phyloP scores from a whole-genome alignment of 2,888 invertebrate species.

The Zygaena filipendulae region DNA sequence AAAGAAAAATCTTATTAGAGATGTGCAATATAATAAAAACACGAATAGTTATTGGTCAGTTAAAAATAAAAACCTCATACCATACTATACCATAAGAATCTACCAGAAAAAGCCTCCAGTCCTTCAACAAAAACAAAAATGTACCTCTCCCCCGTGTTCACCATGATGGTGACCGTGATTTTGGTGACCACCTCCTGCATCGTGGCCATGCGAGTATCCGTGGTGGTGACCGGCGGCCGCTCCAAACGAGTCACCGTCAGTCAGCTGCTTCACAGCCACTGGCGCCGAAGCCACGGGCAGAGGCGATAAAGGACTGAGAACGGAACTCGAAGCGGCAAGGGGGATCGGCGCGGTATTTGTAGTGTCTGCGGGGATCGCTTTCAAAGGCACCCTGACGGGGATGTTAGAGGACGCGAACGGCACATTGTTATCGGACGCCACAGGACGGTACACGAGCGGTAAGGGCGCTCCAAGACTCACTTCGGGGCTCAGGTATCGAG shows the following conservation, averaged over 20 bases:
- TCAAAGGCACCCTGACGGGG: conserved; percentile 13
- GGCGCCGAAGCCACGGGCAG: conserved; percentile 23
- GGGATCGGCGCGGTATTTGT: too few species aligned
- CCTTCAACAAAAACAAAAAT: conserved; percentile 13
- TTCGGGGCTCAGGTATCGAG: conserved; percentile 28
- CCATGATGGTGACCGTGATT: conserved; percentile 62
- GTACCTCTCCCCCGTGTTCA: conserved; percentile 65
- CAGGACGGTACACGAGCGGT: conserved; percentile 9
- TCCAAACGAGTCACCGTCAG: conserved; percentile 27
- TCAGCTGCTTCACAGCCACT: conserved; percentile 22
- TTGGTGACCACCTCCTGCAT: conserved; percentile 64
- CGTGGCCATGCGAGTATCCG: conserved; percentile 35
- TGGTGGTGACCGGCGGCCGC: conserved; percentile 35
- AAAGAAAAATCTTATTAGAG: too few species aligned
- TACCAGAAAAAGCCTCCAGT: too few species aligned
- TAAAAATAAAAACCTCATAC: too few species aligned
- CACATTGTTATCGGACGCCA: conserved; percentile 14
- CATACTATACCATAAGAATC: too few species aligned
- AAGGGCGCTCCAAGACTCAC: conserved; percentile 23
- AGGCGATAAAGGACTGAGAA: too few species aligned
- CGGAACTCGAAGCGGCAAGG: too few species aligned
- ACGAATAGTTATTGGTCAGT: too few species aligned
- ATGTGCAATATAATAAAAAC: too few species aligned
- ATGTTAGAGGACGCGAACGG: conserved; percentile 20
- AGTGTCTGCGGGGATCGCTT: not conserved